Evolutionary conservation across 2,113 vertebrate species (phyloP).

Genomic region (Bothrops jararaca): DNA sequence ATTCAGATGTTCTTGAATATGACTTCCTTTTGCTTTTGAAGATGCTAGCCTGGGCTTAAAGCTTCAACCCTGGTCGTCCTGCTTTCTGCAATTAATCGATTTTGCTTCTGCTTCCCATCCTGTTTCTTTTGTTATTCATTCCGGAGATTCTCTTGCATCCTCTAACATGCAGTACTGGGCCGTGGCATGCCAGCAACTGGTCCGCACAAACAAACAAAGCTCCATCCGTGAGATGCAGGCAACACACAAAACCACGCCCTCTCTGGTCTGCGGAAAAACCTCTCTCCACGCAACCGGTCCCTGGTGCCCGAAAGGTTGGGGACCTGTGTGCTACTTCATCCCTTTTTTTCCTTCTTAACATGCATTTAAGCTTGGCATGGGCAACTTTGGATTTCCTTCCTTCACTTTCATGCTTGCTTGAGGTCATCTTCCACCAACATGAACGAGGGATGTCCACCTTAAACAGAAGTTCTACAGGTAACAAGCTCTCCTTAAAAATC

Average conservation of each 20-base stretch:
- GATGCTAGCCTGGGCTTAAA: not conserved
- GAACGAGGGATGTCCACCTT: conserved; percentile 19
- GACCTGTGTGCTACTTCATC: not conserved
- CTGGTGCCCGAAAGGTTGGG: too few relatives aligned
- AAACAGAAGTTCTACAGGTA: not conserved
- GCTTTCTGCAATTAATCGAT: not conserved
- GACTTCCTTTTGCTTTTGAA: not conserved
- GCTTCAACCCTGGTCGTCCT: not conserved
- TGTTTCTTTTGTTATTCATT: too few relatives aligned
- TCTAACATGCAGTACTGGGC: too few relatives aligned
- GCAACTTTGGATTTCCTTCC: not conserved
- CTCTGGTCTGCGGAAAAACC: too few relatives aligned
- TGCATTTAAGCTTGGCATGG: not conserved
- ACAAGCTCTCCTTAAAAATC: conserved; percentile 23
- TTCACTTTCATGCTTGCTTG: not conserved
- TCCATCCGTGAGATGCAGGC: too few relatives aligned
- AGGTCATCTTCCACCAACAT: not conserved
- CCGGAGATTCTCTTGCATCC: not conserved
- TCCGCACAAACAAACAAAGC: too few relatives aligned
- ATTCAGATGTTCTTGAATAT: not conserved
- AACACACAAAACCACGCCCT: too few relatives aligned
- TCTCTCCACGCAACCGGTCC: not conserved
- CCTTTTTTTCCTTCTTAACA: not conserved
- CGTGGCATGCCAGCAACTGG: too few relatives aligned
- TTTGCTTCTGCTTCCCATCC: not conserved